These are phyloP conservation scores for Girardinus metallicus DNA, from an alignment of 2,797 vertebrate genomes.

Conservation along the genomic window DNA sequence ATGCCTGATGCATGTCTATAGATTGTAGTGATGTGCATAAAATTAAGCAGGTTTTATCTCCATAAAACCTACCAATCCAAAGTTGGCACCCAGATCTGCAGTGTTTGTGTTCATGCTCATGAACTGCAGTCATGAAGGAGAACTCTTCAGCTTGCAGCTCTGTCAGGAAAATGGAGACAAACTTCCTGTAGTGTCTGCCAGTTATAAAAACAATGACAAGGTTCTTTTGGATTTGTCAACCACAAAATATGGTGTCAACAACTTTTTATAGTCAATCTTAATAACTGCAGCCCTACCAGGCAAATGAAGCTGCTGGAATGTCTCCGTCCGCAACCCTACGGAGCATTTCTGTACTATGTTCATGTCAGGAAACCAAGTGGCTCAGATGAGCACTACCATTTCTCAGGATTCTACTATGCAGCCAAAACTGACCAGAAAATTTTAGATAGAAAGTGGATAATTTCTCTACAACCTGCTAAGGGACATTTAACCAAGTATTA, in stretches of 20 bases:
- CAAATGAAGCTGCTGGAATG: not conserved
- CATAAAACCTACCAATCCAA: not conserved
- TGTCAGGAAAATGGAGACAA: not conserved
- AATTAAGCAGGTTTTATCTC: not conserved
- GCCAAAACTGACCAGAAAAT: not conserved
- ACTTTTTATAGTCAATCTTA: not conserved
- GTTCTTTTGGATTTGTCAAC: not conserved
- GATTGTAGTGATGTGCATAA: not conserved
- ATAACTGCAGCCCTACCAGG: not conserved
- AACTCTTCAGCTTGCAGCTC: not conserved
- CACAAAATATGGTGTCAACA: not conserved
- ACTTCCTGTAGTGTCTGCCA: not conserved
- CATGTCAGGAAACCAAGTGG: not conserved
- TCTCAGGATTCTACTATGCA: not conserved
- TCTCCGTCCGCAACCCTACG: not conserved
- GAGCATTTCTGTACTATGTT: not conserved
- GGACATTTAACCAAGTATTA: not conserved
- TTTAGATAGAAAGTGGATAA: not conserved
- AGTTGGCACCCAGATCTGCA: not conserved
- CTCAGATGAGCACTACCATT: not conserved
- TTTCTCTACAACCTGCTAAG: not conserved
- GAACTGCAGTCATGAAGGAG: not conserved
- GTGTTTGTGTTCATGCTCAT: not conserved
- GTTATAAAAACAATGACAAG: not conserved
- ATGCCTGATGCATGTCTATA: not conserved